Percentiles rank a stretch among this genome's conserved stretches.
phyloP scores from a whole-genome alignment of 2,113 vertebrate species.

The Gambusia holbrooki region DNA sequence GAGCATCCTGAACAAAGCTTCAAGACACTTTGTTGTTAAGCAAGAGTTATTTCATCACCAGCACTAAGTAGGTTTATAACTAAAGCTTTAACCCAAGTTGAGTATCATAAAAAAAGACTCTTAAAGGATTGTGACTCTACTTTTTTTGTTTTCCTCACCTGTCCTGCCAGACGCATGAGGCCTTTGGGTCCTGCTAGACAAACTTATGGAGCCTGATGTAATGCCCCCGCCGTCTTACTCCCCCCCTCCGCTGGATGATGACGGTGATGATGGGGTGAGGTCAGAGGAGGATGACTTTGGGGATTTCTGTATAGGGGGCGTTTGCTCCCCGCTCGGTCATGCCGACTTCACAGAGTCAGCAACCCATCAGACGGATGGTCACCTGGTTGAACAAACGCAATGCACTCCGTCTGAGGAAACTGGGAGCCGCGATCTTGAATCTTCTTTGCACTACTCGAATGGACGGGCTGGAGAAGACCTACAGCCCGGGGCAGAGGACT shows the following conservation, averaged over 20 bases:
- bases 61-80: too few relatives aligned
- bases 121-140: background rate
- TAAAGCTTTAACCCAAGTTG: too few relatives aligned
- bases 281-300: slow-evolving; percentile 91
- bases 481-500: slow-evolving; percentile 59
- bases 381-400: slow-evolving; percentile 69
- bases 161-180: slow-evolving; percentile 76
- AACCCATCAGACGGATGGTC: slow-evolving; percentile 78
- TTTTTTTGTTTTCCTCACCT: background rate
- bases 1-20: too few relatives aligned
- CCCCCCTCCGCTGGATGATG: slow-evolving; percentile 85
- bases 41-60: too few relatives aligned
- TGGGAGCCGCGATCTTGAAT: background rate
- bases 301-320: slow-evolving; percentile 83
- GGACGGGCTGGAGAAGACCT: slow-evolving; percentile 75
- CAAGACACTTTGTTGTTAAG: too few relatives aligned
- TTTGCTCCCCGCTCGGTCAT: slow-evolving; percentile 78
- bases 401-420: slow-evolving; percentile 61
- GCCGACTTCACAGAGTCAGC: slow-evolving; percentile 81
- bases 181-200: slow-evolving; percentile 67
- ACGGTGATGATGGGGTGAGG: slow-evolving; percentile 56
- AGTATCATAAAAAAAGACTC: too few relatives aligned
- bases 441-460: slow-evolving; percentile 83
- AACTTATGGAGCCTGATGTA: slow-evolving; percentile 90
- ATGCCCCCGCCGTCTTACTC: slow-evolving; percentile 89